These are phyloP conservation scores for Tachuris rubrigastra DNA, from an alignment of 2,113 vertebrate species.

Conservation along the genomic window DNA sequence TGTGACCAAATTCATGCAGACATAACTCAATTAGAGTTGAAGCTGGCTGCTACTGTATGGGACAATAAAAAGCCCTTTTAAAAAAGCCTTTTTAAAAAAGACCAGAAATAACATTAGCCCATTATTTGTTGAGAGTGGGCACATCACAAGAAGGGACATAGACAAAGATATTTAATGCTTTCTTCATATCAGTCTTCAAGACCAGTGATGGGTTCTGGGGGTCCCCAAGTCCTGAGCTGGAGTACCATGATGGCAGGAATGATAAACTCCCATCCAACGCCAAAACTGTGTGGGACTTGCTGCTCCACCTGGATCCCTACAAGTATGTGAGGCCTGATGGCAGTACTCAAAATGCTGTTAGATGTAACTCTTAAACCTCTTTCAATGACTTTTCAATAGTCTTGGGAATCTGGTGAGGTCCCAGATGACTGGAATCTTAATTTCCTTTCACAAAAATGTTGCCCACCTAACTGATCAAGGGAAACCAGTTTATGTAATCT, in stretches of 20 bases:
- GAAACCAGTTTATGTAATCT: too few species aligned
- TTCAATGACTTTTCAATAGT: too few species aligned
- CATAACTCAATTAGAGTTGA: background rate
- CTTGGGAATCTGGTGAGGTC: too few species aligned
- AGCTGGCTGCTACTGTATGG: background rate
- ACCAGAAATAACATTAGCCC: background rate
- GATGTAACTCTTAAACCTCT: too few species aligned
- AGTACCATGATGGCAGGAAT: background rate
- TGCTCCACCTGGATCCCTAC: too few species aligned
- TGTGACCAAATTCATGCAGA: background rate
- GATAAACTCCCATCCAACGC: background rate
- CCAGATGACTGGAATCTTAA: too few species aligned
- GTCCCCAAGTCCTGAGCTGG: background rate
- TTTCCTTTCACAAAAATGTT: too few species aligned
- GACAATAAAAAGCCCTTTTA: background rate
- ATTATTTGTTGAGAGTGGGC: background rate
- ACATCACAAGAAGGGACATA: background rate
- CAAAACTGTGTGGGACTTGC: background rate
- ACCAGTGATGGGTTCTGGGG: background rate
- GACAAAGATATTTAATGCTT: background rate
- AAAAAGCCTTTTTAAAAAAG: background rate
- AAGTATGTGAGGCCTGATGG: too few species aligned
- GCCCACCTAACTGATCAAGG: too few species aligned
- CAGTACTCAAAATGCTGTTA: too few species aligned
- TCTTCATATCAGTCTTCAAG: background rate